Evolutionary conservation across 2,888 invertebrate species (phyloP).

Genomic region (Orchesellides sinensis): DNA sequence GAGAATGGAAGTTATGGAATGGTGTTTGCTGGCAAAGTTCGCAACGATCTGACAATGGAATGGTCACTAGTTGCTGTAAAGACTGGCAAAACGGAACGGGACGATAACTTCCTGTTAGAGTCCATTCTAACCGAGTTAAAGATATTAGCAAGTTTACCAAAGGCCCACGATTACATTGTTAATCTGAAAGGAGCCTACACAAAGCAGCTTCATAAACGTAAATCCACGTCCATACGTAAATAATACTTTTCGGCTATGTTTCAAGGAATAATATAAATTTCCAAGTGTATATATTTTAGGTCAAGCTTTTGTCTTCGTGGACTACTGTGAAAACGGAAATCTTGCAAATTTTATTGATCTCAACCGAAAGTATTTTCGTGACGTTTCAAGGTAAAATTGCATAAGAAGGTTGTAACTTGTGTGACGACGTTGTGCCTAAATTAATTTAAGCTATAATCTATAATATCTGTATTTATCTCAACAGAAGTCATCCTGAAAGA

Average conservation of each 20-base stretch:
- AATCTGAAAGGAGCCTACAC: conserved; percentile 57
- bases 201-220: conserved; percentile 40
- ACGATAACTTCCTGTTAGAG: conserved; percentile 41
- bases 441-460: no score
- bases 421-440: no score
- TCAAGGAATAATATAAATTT: no score
- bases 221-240: neutral
- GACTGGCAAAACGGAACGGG: conserved; percentile 36
- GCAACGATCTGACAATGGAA: conserved; percentile 47
- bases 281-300: conserved; percentile 12
- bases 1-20: conserved; percentile 35
- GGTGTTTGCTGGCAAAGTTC: conserved; percentile 42
- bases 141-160: conserved; percentile 36
- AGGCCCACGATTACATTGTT: conserved; percentile 26
- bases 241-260: no score
- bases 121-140: conserved; percentile 48
- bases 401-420: no score
- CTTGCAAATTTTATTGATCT: conserved; percentile 54
- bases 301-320: conserved; percentile 40
- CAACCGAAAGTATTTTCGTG: conserved; percentile 29
- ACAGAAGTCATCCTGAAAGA: neutral
- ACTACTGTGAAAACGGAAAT: conserved; percentile 44
- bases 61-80: conserved; percentile 46
- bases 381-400: conserved; percentile 12
- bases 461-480: no score